phyloP scores from a whole-genome alignment of 2,797 vertebrate species.

The Falco biarmicus region DNA sequence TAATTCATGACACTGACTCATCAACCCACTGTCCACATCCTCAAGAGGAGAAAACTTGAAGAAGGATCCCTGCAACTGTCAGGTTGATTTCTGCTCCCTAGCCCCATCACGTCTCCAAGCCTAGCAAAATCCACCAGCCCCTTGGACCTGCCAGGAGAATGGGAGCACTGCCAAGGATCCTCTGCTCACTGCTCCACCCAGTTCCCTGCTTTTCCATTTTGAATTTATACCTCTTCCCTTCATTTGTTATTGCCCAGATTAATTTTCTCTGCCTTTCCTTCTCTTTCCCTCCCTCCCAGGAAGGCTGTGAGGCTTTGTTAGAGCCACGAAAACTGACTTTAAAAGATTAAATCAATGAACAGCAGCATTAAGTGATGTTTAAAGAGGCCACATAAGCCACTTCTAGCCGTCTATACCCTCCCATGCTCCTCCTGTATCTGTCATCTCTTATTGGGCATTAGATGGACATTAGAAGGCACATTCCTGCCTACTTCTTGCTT shows the following conservation, averaged over 20 bases:
- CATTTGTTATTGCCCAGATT: neutral
- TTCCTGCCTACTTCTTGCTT: neutral
- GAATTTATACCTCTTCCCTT: neutral
- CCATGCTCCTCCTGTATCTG: neutral
- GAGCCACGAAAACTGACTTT: neutral
- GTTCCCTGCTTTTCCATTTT: neutral
- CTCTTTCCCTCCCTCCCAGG: neutral
- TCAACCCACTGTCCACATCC: neutral
- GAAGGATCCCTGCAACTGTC: neutral
- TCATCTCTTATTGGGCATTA: neutral
- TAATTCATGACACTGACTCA: neutral
- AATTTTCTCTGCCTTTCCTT: neutral
- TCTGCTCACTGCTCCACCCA: neutral
- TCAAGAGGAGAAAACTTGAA: neutral
- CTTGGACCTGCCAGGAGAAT: accelerated
- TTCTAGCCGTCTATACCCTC: neutral
- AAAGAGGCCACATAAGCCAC: neutral
- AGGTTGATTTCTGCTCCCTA: neutral
- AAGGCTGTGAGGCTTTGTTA: neutral
- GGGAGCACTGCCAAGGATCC: neutral
- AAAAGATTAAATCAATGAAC: neutral
- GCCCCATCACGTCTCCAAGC: neutral
- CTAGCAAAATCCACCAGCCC: neutral
- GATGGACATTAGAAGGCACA: neutral
- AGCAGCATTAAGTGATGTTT: neutral